phyloP scores from a whole-genome alignment of 2,888 invertebrate species.

The Ethmia dodecea region DNA sequence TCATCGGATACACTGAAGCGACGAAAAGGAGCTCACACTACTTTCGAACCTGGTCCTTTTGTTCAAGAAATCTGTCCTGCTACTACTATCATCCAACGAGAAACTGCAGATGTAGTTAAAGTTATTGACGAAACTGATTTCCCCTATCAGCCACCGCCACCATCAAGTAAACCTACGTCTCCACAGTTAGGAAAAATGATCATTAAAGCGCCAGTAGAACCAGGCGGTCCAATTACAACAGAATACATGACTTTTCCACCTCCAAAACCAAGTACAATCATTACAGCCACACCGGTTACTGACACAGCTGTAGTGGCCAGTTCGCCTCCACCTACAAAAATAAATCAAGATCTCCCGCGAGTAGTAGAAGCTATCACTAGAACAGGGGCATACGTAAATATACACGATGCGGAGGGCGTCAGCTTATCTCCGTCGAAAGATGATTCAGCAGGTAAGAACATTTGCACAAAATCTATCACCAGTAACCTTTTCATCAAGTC shows the following conservation, averaged over 20 bases:
- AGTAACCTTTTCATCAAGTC: conserved; percentile 32
- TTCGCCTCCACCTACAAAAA: conserved; percentile 41
- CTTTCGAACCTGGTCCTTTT: conserved; percentile 92
- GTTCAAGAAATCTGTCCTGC: conserved; percentile 81
- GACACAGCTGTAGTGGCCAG: conserved; percentile 37
- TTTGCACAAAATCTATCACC: conserved; percentile 39
- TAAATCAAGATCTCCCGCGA: conserved; percentile 53
- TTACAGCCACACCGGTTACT: conserved; percentile 72
- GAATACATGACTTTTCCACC: conserved; percentile 78
- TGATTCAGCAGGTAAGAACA: conserved; percentile 83
- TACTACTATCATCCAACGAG: conserved; percentile 52
- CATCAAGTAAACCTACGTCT: conserved; percentile 74
- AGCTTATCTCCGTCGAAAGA: conserved; percentile 79
- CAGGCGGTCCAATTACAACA: conserved; percentile 62
- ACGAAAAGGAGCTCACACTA: conserved; percentile 88
- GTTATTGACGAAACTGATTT: conserved; percentile 66
- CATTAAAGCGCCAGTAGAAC: conserved; percentile 73
- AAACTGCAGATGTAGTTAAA: conserved; percentile 59
- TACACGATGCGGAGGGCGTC: conserved; percentile 80
- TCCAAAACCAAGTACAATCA: conserved; percentile 79
- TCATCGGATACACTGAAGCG: conserved; percentile 90
- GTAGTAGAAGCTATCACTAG: conserved; percentile 68
- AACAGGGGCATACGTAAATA: conserved; percentile 84
- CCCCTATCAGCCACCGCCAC: conserved; percentile 56
- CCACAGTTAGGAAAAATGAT: conserved; percentile 82